Evolutionary conservation across 2,888 invertebrate species (phyloP), one percentile per base, ranked within the genome.

Genomic region (Drosophila siamana): DNA sequence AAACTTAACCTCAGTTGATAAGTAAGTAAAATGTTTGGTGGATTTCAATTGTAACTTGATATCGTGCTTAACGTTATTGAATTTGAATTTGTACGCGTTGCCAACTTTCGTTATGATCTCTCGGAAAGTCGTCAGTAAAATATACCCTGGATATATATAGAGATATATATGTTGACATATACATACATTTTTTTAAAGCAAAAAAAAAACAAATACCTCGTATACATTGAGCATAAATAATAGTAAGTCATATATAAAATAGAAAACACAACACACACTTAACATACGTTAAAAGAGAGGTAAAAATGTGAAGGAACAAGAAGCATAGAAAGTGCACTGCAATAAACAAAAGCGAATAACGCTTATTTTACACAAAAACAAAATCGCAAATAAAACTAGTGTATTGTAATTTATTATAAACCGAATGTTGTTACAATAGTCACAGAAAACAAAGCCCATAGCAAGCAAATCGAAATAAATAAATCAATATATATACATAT

Each of bases 171-270:
- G 7, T 26, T 9, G 8, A 66, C 19, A 57, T 48, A 48, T 22
- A 57, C 24, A 52, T 52, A 36, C 9, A 67, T 16, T 52, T 41
- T 28, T 75, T 46, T 60, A 47, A 63, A 70, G 64, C n/a, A 62
- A 61, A 50, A 38, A 62, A 61, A 50, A 38, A 81, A 62, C 66
- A 74, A 79, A 78, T 78, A 81, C 82, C 79, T 79, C 74, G 78
- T 81, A 80, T 81, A 81, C 81, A 80, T 60, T 81, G 74, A 81
- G 64, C 71, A 77, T 67, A 74, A 74, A 73, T 74, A 75, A 61
- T 28, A 69, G 44, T 74, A 62, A 74, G 78, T 62, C 64, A 69
- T 38, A 38, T 16, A 63, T 15, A 57, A 16, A 33, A 33, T 22
- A 26, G 24, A 48, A 13, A 13, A 38, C 36, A 61, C 26, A 36